These are phyloP conservation scores for Petaurus breviceps DNA, from an alignment of 2,113 vertebrate genomes.

Conservation along the genomic window DNA sequence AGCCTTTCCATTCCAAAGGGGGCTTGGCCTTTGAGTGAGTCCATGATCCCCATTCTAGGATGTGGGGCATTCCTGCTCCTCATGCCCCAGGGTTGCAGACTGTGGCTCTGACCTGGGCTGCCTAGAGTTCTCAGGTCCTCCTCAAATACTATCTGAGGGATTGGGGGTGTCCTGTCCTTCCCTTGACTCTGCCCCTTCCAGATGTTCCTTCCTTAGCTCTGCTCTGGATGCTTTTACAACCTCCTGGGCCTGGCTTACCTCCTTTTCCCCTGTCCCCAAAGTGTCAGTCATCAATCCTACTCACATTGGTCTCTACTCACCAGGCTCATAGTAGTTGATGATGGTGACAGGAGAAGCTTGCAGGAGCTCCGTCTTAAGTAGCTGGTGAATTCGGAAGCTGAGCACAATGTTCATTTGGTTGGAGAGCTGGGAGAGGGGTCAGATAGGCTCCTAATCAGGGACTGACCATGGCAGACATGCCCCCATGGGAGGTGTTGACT, in stretches of 20 bases:
- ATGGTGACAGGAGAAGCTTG: slow-evolving; percentile 85
- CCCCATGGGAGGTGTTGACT: neutral
- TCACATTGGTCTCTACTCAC: slow-evolving; percentile 9
- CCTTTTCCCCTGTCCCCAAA: neutral
- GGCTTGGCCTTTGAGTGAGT: neutral
- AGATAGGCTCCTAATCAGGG: neutral
- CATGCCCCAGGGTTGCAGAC: neutral
- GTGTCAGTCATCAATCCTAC: neutral
- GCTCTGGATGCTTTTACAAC: neutral
- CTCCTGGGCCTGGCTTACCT: too few species aligned
- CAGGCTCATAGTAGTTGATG: slow-evolving; percentile 86
- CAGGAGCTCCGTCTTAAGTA: slow-evolving; percentile 84
- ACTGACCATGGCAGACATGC: neutral
- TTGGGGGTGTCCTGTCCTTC: neutral
- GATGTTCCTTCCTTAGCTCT: neutral
- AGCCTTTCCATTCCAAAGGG: neutral
- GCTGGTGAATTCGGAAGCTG: slow-evolving; percentile 85
- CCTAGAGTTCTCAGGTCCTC: neutral
- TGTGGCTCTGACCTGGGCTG: neutral
- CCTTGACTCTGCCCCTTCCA: neutral
- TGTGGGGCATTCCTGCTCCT: neutral
- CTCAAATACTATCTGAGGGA: neutral
- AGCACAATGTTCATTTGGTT: slow-evolving; percentile 81
- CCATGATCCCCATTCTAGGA: neutral
- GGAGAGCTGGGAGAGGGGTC: slow-evolving; percentile 65